phyloP scores from a whole-genome alignment of 30 jellyfish, hydroid and myxozoan species.

The Calvadosia cruxmelitensis region DNA sequence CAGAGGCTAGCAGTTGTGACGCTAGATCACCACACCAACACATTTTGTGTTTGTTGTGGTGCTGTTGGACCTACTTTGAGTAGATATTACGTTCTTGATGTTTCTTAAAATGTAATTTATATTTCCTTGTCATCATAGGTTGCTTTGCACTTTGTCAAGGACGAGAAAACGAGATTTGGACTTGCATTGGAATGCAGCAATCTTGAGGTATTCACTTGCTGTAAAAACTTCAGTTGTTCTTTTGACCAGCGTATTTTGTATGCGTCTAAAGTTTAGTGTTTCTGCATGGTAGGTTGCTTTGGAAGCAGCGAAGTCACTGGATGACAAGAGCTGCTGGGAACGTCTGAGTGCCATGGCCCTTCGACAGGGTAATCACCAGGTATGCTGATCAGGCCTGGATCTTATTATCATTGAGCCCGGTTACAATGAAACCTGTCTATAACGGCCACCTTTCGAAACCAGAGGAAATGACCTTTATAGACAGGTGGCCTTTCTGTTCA shows the following conservation, averaged over 20 bases:
- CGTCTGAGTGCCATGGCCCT: constrained; percentile 83
- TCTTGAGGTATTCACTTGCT: constrained; percentile 33
- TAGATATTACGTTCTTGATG: neutral
- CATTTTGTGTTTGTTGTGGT: too few species aligned
- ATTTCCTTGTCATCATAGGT: constrained; percentile 27
- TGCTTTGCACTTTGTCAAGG: constrained; percentile 94
- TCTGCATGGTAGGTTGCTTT: constrained; percentile 43
- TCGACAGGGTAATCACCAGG: constrained; percentile 92
- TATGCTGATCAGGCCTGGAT: too few species aligned
- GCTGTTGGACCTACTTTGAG: too few species aligned
- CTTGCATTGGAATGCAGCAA: constrained; percentile 86
- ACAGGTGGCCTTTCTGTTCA: too few species aligned
- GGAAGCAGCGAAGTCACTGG: constrained; percentile 93
- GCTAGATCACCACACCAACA: neutral
- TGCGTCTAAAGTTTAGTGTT: neutral
- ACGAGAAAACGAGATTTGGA: constrained; percentile 74
- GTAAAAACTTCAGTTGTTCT: neutral
- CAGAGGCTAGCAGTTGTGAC: neutral
- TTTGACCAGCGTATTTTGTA: neutral
- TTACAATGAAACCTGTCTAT: too few species aligned
- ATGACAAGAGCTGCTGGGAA: constrained; percentile 91
- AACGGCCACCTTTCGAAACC: too few species aligned
- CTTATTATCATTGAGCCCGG: too few species aligned
- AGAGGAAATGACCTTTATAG: too few species aligned
- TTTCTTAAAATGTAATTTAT: neutral